phyloP scores from a whole-genome alignment of 2,888 invertebrate species.

The Leptopilina myrica region DNA sequence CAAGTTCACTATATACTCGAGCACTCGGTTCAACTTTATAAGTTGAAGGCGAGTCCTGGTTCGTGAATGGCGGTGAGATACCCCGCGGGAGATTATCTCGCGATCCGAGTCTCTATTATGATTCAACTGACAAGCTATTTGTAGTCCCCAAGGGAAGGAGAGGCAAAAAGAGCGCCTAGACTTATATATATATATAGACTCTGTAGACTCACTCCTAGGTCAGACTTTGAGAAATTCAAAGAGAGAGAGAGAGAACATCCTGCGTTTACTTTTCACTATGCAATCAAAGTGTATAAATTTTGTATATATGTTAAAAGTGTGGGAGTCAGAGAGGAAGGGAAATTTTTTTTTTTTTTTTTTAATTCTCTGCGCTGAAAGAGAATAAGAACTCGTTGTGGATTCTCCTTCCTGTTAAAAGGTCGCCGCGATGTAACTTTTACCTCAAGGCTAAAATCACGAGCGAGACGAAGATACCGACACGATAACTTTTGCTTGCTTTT shows the following conservation, averaged over 20 bases:
- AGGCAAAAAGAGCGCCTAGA: conserved; percentile 44
- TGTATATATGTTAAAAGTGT: conserved; percentile 18
- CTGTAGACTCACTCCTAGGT: conserved; percentile 31
- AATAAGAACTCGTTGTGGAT: background rate
- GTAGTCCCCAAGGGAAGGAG: conserved; percentile 62
- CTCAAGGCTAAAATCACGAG: conserved; percentile 58
- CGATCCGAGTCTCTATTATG: conserved; percentile 71
- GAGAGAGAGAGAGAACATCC: background rate
- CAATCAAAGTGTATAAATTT: too few relatives aligned
- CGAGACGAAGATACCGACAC: conserved; percentile 51
- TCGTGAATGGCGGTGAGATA: conserved; percentile 52
- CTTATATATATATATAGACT: background rate
- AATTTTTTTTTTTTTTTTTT: background rate
- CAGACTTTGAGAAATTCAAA: background rate
- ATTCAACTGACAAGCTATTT: conserved; percentile 72
- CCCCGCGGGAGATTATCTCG: conserved; percentile 67
- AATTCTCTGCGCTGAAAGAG: background rate
- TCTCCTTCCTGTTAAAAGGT: conserved; percentile 51
- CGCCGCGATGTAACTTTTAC: conserved; percentile 57
- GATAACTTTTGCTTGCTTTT: conserved; percentile 58
- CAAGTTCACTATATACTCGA: conserved; percentile 28
- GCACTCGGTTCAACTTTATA: conserved; percentile 13
- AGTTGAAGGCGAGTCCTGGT: conserved; percentile 11
- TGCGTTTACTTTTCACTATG: too few relatives aligned
- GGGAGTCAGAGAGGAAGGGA: conserved; percentile 19